A percentile compares a stretch with the other conserved stretches of the same genome.
phyloP scores from a whole-genome alignment of 2,113 vertebrate genomes.

The Odocoileus hemionus region DNA sequence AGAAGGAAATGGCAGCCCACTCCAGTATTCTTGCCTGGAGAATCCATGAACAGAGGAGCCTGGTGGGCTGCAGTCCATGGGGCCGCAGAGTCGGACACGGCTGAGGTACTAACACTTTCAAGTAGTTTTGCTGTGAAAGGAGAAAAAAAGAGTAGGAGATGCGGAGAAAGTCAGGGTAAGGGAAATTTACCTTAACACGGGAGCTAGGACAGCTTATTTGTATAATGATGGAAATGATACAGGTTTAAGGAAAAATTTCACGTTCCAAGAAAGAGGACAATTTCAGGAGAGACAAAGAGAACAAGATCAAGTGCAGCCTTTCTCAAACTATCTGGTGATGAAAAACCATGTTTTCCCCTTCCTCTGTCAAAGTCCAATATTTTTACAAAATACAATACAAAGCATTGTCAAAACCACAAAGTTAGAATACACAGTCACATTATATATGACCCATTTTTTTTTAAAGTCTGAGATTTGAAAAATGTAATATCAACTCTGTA shows the following conservation, averaged over 20 bases:
- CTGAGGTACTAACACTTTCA: not conserved
- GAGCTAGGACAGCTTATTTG: not conserved
- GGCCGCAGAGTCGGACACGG: rapidly evolving
- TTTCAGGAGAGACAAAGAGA: not conserved
- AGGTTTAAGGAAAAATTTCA: not conserved
- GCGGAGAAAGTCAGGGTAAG: not conserved
- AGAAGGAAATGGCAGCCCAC: not conserved
- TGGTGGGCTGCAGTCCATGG: not conserved
- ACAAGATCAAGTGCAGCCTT: not conserved
- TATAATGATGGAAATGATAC: not conserved
- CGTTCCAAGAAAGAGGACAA: not conserved
- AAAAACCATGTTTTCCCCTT: not conserved
- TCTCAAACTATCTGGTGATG: not conserved
- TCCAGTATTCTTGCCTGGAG: not conserved
- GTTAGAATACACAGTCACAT: not conserved
- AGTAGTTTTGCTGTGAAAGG: not conserved
- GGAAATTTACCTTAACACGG: not conserved
- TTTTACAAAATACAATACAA: not conserved
- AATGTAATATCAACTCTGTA: not conserved
- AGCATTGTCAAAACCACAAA: not conserved
- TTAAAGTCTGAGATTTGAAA: not conserved
- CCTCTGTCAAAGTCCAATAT: not conserved
- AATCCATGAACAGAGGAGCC: not conserved
- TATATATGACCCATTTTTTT: not conserved
- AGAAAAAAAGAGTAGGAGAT: not conserved